Evolutionary conservation across 2,888 invertebrate species (phyloP).

Genomic region (Chrysodeixis includens): DNA sequence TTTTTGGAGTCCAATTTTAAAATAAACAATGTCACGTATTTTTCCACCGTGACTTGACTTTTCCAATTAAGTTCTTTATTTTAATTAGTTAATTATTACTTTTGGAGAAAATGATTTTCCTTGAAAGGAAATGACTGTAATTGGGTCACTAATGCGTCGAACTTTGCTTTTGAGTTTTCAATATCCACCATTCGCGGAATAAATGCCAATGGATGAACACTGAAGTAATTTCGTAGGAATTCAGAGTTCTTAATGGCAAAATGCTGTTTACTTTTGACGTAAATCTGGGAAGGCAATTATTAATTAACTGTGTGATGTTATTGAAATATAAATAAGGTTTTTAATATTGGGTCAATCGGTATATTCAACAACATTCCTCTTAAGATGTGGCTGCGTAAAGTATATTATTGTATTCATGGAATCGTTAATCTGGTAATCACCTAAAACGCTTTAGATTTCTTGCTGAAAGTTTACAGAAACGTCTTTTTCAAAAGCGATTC

Average conservation of each 20-base stretch:
- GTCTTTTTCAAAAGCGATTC: too few species aligned
- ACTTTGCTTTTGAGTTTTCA: background rate
- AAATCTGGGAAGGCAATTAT: background rate
- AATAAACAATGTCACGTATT: too few species aligned
- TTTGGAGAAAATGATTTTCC: constrained; percentile 6
- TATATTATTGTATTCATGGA: too few species aligned
- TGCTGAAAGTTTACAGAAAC: too few species aligned
- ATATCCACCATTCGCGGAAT: constrained; percentile 1
- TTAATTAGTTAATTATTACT: constrained; percentile 1
- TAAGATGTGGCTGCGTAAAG: too few species aligned
- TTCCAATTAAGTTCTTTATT: constrained; percentile 63
- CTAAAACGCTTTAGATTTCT: too few species aligned
- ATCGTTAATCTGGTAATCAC: too few species aligned
- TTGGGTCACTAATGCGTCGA: constrained; percentile 6
- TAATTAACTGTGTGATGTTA: background rate
- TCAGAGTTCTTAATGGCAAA: background rate
- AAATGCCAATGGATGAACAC: background rate
- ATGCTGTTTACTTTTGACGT: background rate
- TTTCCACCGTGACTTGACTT: constrained; percentile 49
- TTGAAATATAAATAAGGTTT: too few species aligned
- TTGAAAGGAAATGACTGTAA: constrained; percentile 2
- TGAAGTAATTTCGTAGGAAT: background rate
- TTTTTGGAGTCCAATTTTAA: too few species aligned
- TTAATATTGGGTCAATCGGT: too few species aligned
- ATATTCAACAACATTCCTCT: too few species aligned